Conservation (phyloP, 2,113 vertebrate genomes). For the Helogale parvula region DNA sequence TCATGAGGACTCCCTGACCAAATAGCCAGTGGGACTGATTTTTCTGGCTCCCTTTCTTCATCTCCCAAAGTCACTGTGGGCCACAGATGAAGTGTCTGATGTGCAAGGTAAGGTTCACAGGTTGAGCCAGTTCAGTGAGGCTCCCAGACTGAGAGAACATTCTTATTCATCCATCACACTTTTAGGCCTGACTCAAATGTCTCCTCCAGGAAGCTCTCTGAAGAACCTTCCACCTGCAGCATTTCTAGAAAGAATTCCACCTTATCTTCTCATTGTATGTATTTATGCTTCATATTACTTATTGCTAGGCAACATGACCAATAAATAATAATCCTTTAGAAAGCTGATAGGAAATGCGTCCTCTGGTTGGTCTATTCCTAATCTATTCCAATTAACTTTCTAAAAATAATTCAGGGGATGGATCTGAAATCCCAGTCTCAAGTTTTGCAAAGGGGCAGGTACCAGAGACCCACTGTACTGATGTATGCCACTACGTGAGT, state of each 20-base stretch:
- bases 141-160: neutral
- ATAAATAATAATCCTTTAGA: constrained; percentile 26
- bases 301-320: neutral
- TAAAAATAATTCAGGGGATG: constrained; percentile 35
- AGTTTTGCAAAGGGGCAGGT: constrained; percentile 15
- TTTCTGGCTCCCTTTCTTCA: neutral
- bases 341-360: neutral
- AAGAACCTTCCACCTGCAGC: neutral
- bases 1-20: neutral
- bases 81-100: neutral
- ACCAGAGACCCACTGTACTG: neutral
- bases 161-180: neutral
- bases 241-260: neutral
- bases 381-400: constrained; percentile 50
- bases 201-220: neutral
- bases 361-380: neutral
- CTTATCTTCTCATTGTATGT: neutral
- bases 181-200: neutral
- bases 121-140: neutral
- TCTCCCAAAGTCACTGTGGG: neutral
- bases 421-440: neutral
- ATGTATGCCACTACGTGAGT: neutral
- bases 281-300: constrained; percentile 12
- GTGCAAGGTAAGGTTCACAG: neutral
- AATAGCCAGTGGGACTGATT: neutral